These are phyloP conservation scores for Vanessa cardui DNA, from an alignment of 2,888 invertebrate genomes.

Conservation along the genomic window DNA sequence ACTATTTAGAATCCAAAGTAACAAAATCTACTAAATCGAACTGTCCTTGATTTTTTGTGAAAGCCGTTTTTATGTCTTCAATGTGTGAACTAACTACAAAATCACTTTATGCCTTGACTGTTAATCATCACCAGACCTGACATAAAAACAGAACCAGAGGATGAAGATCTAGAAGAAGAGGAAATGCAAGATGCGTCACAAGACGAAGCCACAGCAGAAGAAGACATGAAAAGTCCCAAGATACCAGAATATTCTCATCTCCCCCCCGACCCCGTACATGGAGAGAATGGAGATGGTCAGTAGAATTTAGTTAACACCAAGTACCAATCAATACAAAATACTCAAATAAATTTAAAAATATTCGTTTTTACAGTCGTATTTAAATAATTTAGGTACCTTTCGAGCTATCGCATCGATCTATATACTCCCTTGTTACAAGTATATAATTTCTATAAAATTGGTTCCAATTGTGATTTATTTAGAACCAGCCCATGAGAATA, in stretches of 20 bases:
- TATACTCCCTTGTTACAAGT: too few species aligned
- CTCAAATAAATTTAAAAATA: too few species aligned
- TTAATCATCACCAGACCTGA: conserved; percentile 50
- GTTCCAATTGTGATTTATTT: background rate
- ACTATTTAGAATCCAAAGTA: too few species aligned
- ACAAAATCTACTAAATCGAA: too few species aligned
- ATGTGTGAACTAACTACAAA: too few species aligned
- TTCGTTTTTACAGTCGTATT: too few species aligned
- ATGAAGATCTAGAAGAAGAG: conserved; percentile 46
- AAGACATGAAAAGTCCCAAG: conserved; percentile 65
- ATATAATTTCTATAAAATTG: background rate
- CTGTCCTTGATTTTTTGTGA: too few species aligned
- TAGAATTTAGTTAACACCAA: too few species aligned
- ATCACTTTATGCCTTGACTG: background rate
- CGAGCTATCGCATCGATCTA: too few species aligned
- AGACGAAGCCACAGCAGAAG: conserved; percentile 46
- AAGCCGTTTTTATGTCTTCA: too few species aligned
- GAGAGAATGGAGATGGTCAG: conserved; percentile 38
- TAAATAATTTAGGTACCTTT: too few species aligned
- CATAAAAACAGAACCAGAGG: conserved; percentile 55
- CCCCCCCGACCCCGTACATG: conserved; percentile 67
- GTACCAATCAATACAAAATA: too few species aligned
- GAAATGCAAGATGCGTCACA: conserved; percentile 42
- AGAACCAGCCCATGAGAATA: conserved; percentile 19
- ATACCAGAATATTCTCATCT: conserved; percentile 71